These are phyloP conservation scores for Slavum lentiscoides DNA, from an alignment of 2,888 invertebrate genomes.

Conservation along the genomic window DNA sequence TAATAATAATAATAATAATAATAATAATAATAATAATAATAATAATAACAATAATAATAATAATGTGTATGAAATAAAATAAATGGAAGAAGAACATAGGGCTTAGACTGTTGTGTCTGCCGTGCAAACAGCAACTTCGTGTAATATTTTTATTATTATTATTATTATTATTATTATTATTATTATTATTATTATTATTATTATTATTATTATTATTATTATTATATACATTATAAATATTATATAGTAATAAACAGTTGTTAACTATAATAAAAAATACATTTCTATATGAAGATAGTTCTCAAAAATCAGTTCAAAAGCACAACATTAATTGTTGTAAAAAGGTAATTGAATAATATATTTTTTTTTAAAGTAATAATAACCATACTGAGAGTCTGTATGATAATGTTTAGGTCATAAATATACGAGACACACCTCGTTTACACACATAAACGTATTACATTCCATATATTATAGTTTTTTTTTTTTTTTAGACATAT, in stretches of 20 bases:
- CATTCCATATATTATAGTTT: neutral
- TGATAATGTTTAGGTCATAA: neutral
- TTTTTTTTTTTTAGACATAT: neutral
- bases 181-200: too few relatives aligned
- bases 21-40: too few relatives aligned
- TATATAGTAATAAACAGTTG: neutral
- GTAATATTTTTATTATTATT: too few relatives aligned
- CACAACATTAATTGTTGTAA: constrained; percentile 11
- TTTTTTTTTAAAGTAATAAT: neutral
- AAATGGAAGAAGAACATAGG: too few relatives aligned
- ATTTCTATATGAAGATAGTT: constrained; percentile 17
- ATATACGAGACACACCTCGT: neutral
- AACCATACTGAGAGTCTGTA: neutral
- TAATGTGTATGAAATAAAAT: too few relatives aligned
- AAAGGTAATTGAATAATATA: constrained; percentile 4
- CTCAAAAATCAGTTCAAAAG: constrained; percentile 46
- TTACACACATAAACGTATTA: constrained; percentile 15
- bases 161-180: too few relatives aligned
- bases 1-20: too few relatives aligned
- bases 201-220: too few relatives aligned
- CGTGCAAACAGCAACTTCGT: too few relatives aligned
- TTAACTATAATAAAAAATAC: constrained; percentile 34
- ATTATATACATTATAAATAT: too few relatives aligned
- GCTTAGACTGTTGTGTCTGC: too few relatives aligned
- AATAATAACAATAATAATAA: too few relatives aligned